Evolutionary conservation across 2,888 invertebrate genomes (phyloP).

Genomic region (Xylota sylvarum): DNA sequence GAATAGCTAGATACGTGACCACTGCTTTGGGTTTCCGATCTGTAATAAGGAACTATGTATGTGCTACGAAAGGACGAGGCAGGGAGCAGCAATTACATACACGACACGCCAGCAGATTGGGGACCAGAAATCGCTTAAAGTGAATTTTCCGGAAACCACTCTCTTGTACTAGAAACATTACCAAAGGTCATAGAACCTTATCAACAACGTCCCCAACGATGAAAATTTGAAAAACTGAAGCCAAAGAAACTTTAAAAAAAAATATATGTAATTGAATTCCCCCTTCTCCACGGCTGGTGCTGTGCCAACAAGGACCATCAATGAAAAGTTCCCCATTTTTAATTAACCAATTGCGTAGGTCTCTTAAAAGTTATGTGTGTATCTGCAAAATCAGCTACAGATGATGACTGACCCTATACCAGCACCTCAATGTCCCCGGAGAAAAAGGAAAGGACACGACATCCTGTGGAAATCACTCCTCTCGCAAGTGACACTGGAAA

Average conservation of each 20-base stretch:
- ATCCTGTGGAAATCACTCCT: constrained; percentile 36
- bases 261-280: background rate
- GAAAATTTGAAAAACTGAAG: background rate
- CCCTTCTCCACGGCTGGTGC: too few species aligned
- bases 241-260: background rate
- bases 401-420: constrained; percentile 16
- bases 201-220: too few species aligned
- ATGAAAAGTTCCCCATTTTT: background rate
- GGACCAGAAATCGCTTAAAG: background rate
- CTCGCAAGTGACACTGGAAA: constrained; percentile 40
- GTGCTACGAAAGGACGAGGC: background rate
- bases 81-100: constrained; percentile 13
- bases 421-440: background rate
- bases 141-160: background rate
- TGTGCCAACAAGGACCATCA: background rate
- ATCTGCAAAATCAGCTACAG: background rate
- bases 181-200: background rate
- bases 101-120: constrained; percentile 7
- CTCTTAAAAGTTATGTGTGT: background rate
- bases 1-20: constrained; percentile 16
- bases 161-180: background rate
- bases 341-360: constrained; percentile 38
- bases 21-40: constrained; percentile 2
- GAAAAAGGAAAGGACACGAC: background rate
- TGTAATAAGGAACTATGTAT: constrained; percentile 17